Conservation (phyloP, 2,113 vertebrate genomes). For the Pelecanus crispus region DNA sequence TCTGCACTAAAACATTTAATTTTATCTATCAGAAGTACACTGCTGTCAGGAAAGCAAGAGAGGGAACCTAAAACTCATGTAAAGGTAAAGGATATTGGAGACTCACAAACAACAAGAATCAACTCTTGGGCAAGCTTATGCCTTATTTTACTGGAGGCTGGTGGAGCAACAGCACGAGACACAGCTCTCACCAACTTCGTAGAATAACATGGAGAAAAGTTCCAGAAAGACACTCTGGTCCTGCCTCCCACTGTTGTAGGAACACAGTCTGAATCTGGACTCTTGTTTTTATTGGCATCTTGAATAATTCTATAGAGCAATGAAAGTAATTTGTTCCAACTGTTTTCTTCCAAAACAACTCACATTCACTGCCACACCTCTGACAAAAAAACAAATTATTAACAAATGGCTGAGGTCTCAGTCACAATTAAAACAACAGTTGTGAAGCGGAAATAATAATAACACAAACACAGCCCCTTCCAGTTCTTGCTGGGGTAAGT, state of each 20-base stretch:
- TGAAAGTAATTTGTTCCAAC: constrained; percentile 21
- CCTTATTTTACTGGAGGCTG: not conserved
- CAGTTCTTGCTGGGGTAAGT: not conserved
- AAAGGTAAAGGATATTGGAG: not conserved
- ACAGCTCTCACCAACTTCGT: not conserved
- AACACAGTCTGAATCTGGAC: not conserved
- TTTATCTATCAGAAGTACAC: not conserved
- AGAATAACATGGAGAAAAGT: not conserved
- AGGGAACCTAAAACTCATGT: not conserved
- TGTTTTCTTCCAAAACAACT: constrained; percentile 34
- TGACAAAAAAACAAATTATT: constrained; percentile 3
- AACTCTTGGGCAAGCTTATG: not conserved
- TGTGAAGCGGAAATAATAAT: not conserved
- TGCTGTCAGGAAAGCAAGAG: not conserved
- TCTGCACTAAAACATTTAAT: not conserved
- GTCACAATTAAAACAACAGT: not conserved
- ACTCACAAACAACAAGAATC: not conserved
- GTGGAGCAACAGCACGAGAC: not conserved
- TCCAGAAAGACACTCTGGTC: not conserved
- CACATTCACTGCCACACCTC: not conserved
- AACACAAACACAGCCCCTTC: not conserved
- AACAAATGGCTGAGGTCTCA: constrained; percentile 15
- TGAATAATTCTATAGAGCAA: constrained; percentile 2
- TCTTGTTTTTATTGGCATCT: not conserved
- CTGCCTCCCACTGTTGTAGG: not conserved